Base-by-base conservation (phyloP, 2,888 invertebrate species). In the Fragum sueziense region DNA sequence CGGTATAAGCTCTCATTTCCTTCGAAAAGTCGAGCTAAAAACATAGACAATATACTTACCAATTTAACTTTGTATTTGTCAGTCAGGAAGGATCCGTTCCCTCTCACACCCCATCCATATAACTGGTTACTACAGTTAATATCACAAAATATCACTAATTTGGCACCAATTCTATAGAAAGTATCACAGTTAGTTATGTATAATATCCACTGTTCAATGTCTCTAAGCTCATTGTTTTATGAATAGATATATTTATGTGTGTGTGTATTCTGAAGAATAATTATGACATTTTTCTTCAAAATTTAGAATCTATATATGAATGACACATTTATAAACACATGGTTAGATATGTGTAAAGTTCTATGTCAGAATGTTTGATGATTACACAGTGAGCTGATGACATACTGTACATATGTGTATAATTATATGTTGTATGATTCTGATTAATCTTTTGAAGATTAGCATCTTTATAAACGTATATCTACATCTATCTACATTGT, bases 121-220 rank as follows among this genome's bases (percentile, higher is more conserved):
- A 29, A 33, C 29, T 61, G n/a, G 33, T 61, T 29, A 33, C 4
- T 20, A 61, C 9, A 33, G 33, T 33, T 33, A 33, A 61, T 61
- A 61, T 61, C 61, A 61, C 61, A 61, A 33, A 61, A 61, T 61
- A 61, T 33, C 61, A 61, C 33, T 65, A 27, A 70, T 70, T 70
- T 70, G 70, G 70, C 70, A 70, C 70, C 70, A 70, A 54, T 41
- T n/a, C 33, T 52, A 11, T 70, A 33, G 29, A 34, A 33, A 70
- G 68, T 70, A 70, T 70, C 70, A 70, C 70, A 70, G 70, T 52
- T 41, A 22, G 22, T 20, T 68, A 2, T 47, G 52, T 51, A 37
- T 69, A 51, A 29, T 52, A 34, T 54, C 52, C 14, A 34, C 14
- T 54, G n/a, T 54, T 33, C 14, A 34, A 9, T 54, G n/a, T 70